Conservation (phyloP, 2,888 invertebrate genomes). For the Apamea monoglypha region DNA sequence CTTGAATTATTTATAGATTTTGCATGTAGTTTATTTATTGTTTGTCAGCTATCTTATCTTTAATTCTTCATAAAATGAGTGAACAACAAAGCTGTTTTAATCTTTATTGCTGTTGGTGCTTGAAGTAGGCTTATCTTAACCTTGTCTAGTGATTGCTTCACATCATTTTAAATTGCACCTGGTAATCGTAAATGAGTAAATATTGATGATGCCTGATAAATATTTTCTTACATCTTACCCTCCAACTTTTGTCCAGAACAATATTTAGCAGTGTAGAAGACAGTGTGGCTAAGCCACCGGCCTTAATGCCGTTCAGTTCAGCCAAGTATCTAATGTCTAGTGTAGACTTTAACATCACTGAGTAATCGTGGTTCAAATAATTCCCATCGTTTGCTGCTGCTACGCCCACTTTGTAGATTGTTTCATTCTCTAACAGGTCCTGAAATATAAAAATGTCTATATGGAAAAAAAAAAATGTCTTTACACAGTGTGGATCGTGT, state of each 20-base stretch:
- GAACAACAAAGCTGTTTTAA: background rate
- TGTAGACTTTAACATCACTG: conserved; percentile 90
- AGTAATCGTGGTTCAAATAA: conserved; percentile 92
- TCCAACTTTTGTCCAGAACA: conserved; percentile 92
- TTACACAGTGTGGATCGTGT: too few species aligned
- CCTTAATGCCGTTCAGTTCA: conserved; percentile 78
- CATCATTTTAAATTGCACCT: background rate
- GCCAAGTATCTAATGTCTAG: conserved; percentile 93
- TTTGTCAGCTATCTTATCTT: background rate
- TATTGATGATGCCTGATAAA: background rate
- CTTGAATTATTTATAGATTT: background rate
- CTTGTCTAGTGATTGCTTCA: background rate
- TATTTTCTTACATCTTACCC: conserved; percentile 70
- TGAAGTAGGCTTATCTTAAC: conserved; percentile 7
- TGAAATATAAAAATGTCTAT: too few species aligned
- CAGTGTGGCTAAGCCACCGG: conserved; percentile 92
- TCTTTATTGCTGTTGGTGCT: background rate
- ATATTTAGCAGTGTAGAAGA: conserved; percentile 91
- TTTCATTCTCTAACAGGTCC: conserved; percentile 91
- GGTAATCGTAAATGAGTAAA: too few species aligned
- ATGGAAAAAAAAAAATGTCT: too few species aligned
- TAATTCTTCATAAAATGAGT: background rate
- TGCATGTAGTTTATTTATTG: background rate
- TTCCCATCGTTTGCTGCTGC: conserved; percentile 93
- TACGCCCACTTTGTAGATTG: conserved; percentile 94